Base-by-base conservation (phyloP, 2,888 invertebrate species). In the Apocheima hispidaria region DNA sequence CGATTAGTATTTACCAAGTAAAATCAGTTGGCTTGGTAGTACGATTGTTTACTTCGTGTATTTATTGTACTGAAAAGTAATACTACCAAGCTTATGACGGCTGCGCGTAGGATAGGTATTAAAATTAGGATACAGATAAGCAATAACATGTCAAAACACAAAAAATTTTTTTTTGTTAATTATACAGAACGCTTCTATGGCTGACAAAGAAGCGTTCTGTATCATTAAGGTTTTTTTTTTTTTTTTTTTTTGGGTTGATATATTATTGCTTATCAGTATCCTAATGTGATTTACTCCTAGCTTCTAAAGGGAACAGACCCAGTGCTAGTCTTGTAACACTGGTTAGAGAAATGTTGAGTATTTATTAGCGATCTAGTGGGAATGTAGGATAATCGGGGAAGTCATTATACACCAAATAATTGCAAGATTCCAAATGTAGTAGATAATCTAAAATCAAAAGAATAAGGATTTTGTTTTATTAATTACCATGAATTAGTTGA, bases 211-310 rank as follows among this genome's bases (percentile, higher is more conserved):
- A n/a, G n/a, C n/a, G n/a, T n/a, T n/a, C n/a, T n/a, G n/a, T n/a
- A n/a, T n/a, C n/a, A n/a, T n/a, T n/a, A n/a, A n/a, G n/a, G n/a
- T n/a, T n/a, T n/a, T n/a, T n/a, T n/a, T n/a, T n/a, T n/a, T n/a
- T n/a, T n/a, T n/a, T n/a, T n/a, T n/a, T n/a, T n/a, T n/a, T n/a
- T n/a, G n/a, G n/a, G n/a, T n/a, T n/a, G n/a, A n/a, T n/a, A n/a
- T n/a, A n/a, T n/a, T n/a, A n/a, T n/a, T n/a, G n/a, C n/a, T n/a
- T n/a, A n/a, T n/a, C n/a, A n/a, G n/a, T n/a, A n/a, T n/a, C n/a
- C n/a, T n/a, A 77, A 81, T 78, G 77, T 81, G 82, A 83, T 83
- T 82, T 82, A 83, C 80, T 75, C 71, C 52, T 69, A 61, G 55
- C 72, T 69, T 67, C 50, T 78, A 80, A 76, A 76, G 77, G 79